These are phyloP conservation scores for Characodon lateralis DNA, from an alignment of 2,797 vertebrate species.

Conservation along the genomic window DNA sequence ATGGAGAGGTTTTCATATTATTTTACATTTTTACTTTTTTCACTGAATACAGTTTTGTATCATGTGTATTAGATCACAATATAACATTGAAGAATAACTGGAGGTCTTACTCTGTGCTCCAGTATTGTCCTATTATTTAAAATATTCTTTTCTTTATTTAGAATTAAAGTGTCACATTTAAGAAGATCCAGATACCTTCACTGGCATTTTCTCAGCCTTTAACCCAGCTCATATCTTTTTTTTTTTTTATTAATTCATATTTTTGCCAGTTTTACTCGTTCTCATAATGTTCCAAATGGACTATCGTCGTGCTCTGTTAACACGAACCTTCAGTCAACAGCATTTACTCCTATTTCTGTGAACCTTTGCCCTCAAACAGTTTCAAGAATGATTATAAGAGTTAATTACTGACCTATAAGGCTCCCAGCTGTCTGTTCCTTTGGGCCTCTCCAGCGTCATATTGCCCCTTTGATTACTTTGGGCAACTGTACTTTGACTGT, in stretches of 20 bases:
- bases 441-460: neutral
- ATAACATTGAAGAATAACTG: no score
- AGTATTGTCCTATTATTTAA: no score
- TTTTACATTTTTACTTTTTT: neutral
- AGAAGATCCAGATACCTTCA: no score
- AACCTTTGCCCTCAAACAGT: neutral
- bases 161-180: no score
- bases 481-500: neutral
- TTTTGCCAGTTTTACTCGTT: neutral
- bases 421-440: neutral
- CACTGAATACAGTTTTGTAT: neutral
- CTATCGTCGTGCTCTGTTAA: neutral
- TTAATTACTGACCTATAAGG: neutral
- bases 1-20: no score
- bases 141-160: no score
- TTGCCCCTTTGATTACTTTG: neutral
- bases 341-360: neutral
- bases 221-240: neutral
- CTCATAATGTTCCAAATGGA: neutral
- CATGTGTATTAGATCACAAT: no score
- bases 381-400: neutral
- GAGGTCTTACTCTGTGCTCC: no score
- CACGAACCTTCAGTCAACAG: neutral
- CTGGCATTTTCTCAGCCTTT: neutral
- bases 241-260: neutral